Evolutionary conservation across 2,113 vertebrate genomes (phyloP), one percentile per base, ranked within the genome.

Genomic region (Muntiacus reevesi): DNA sequence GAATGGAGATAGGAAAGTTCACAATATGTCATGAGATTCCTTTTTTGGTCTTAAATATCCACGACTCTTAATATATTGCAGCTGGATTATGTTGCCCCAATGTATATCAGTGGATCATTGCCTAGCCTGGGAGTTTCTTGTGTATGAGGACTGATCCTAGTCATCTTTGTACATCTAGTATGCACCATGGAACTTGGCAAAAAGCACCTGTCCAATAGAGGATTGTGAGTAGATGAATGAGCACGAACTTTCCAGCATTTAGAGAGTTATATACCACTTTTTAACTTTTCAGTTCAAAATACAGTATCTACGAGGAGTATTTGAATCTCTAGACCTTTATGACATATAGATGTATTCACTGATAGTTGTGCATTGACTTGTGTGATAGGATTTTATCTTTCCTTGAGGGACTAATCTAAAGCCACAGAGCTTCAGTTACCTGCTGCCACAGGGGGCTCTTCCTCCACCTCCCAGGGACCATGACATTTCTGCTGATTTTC

Each of bases 211-310:
- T 52, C 10, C 6, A 60, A 8, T 52, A n/a, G 40, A 50, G 30
- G 25, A 47, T 27, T 95, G 79, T 64, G 67, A 43, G 23, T 85
- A 19, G 28, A 52, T 64, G 47, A 76, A 45, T 78, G 21, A 87
- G 0, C 4, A 85, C 12, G 6, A 64, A 83, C 27, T 76, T 40
- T 55, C 30, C 3, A 57, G 60, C n/a, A 43, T 74, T 94, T 78
- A 94, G 71, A 95, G 85, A 45, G 8, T 47, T 40, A 36, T 25
- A 9, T 86, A 33, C 83, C 74, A 14, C 47, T 93, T 54, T n/a
- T 6, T 62, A 74, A 30, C 84, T 96, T 93, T 88, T 84, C 30
- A 62, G 21, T 67, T 91, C 55, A 91, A 93, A 87, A 87, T 96
- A 36, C 25, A 78, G 19, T 43, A 36, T 47, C 81, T 45, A 33